These are phyloP conservation scores for Sebastes kiyomatsui DNA, from an alignment of 2,797 vertebrate species.

Conservation along the genomic window DNA sequence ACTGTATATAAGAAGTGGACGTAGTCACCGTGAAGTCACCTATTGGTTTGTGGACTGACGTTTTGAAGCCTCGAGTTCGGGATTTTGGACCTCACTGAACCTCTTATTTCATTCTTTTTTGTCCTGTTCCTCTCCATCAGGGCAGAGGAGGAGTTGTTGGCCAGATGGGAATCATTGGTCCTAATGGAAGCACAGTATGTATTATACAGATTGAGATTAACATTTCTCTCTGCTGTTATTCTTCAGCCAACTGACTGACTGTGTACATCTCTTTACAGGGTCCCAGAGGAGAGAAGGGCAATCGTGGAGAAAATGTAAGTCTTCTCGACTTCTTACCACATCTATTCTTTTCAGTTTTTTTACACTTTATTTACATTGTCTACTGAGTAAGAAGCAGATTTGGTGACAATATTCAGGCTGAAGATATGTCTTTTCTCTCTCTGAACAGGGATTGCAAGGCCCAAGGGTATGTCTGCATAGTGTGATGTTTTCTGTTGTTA, in stretches of 20 bases:
- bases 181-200: constrained; percentile 89
- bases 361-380: not conserved
- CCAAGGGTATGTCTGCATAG: constrained; percentile 86
- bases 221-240: not conserved
- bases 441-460: constrained; percentile 89
- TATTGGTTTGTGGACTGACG: too few species aligned
- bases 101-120: not conserved
- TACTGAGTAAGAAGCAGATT: not conserved
- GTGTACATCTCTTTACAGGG: constrained; percentile 80
- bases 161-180: constrained; percentile 89
- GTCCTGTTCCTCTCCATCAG: constrained; percentile 68
- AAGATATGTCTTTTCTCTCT: constrained; percentile 35
- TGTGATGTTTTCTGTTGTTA: not conserved
- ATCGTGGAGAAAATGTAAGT: constrained; percentile 89
- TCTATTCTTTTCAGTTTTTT: not conserved
- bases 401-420: not conserved
- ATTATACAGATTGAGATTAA: not conserved
- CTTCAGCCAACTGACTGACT: constrained; percentile 32
- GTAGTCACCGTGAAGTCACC: too few species aligned
- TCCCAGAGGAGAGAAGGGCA: constrained; percentile 91
- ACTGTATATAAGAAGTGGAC: too few species aligned
- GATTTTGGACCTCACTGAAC: not conserved
- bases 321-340: not conserved
- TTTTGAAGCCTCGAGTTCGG: too few species aligned
- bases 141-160: constrained; percentile 90